Evolutionary conservation across 2,797 vertebrate species (phyloP).

Genomic region (Anolis apletophallus): DNA sequence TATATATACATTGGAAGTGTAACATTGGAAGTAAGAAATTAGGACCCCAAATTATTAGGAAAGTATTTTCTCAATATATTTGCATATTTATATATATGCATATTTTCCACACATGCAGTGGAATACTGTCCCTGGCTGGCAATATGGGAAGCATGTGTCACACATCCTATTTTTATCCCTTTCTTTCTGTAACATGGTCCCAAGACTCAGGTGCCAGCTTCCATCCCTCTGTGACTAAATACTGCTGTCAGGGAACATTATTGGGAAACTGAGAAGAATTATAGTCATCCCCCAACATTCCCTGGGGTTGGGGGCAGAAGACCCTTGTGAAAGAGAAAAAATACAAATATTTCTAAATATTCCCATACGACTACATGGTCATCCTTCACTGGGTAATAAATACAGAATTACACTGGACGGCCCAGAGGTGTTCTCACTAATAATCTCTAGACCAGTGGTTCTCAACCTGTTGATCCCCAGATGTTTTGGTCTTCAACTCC

Average conservation of each 20-base stretch:
- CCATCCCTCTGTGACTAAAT: constrained; percentile 34
- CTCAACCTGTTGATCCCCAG: no score
- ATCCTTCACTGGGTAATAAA: no score
- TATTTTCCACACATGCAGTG: constrained; percentile 70
- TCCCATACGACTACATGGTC: no score
- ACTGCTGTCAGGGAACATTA: constrained; percentile 43
- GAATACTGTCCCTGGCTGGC: constrained; percentile 62
- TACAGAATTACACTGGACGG: no score
- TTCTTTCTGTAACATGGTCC: constrained; percentile 63
- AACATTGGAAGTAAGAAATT: constrained; percentile 12
- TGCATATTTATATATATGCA: constrained; percentile 10
- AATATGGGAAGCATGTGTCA: constrained; percentile 63
- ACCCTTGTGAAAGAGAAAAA: no score
- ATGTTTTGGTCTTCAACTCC: no score
- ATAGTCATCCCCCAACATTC: no score
- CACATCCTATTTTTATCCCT: constrained; percentile 73
- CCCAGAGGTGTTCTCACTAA: no score
- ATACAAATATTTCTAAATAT: no score
- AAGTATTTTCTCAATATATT: constrained; percentile 36
- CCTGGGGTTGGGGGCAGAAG: no score
- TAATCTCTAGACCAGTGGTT: no score
- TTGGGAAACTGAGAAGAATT: not conserved
- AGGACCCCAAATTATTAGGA: constrained; percentile 52
- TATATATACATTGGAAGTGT: not conserved
- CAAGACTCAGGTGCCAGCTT: constrained; percentile 48